phyloP scores from a whole-genome alignment of 2,113 vertebrate species.

The Corvus hawaiiensis region DNA sequence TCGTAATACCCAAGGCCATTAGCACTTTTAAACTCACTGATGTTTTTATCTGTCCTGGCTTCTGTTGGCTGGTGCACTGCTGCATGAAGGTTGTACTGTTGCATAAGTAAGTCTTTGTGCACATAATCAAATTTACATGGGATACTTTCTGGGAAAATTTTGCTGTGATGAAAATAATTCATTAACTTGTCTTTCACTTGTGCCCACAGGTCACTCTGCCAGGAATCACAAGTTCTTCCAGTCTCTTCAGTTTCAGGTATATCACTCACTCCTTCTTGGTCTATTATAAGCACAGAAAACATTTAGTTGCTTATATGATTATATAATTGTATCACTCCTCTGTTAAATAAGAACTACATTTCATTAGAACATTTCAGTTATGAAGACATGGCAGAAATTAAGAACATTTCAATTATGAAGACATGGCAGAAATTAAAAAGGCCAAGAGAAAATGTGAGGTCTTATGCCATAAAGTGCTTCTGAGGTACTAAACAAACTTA shows the following conservation, averaged over 20 bases:
- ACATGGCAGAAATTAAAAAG: neutral
- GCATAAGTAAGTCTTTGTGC: constrained; percentile 73
- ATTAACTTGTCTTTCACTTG: constrained; percentile 67
- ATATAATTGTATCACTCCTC: neutral
- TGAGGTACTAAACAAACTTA: neutral
- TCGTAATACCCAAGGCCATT: constrained; percentile 76
- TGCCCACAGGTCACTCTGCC: constrained; percentile 82
- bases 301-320: neutral
- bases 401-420: neutral
- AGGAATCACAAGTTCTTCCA: constrained; percentile 39
- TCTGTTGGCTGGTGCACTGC: constrained; percentile 59
- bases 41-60: neutral
- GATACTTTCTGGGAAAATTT: constrained; percentile 80
- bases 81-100: constrained; percentile 80
- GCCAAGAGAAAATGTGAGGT: neutral
- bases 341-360: neutral
- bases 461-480: neutral
- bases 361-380: neutral
- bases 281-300: constrained; percentile 33
- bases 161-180: constrained; percentile 70
- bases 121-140: constrained; percentile 75
- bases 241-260: neutral
- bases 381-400: neutral
- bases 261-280: neutral
- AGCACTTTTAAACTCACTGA: constrained; percentile 44